Percentiles rank a stretch among this genome's conserved stretches.
Conservation (phyloP, 2,888 invertebrate genomes). For the Petrophora chlorosata region DNA sequence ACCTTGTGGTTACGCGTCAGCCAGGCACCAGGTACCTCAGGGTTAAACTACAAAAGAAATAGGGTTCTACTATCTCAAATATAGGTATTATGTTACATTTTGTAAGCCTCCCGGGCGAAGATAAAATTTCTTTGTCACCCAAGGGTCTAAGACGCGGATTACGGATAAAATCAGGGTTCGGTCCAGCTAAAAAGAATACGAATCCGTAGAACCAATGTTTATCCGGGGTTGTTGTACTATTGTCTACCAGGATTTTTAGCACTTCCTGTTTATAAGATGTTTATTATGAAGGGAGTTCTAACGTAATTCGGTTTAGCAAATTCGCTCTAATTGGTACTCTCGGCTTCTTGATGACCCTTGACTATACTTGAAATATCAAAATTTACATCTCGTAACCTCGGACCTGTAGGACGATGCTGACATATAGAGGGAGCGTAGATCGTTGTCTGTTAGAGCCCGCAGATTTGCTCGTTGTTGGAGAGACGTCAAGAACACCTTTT, state of each 20-base stretch:
- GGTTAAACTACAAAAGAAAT: conserved; percentile 16
- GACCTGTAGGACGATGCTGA: no score
- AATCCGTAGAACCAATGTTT: conserved; percentile 17
- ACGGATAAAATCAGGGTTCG: conserved; percentile 17
- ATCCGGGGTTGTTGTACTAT: conserved; percentile 4
- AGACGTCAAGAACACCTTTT: no score
- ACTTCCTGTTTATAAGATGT: conserved; percentile 7
- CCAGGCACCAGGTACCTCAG: no score
- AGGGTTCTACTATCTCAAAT: conserved; percentile 8
- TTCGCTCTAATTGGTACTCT: no score
- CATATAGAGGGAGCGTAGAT: no score
- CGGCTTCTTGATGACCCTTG: no score
- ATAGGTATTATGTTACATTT: conserved; percentile 15
- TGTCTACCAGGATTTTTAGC: conserved; percentile 6
- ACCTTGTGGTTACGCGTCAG: not conserved
- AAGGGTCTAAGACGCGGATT: conserved; percentile 19
- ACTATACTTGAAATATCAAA: no score
- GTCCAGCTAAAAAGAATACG: conserved; percentile 14
- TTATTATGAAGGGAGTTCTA: no score
- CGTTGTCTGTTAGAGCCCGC: no score
- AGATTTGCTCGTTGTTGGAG: no score
- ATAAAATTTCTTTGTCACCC: conserved; percentile 25
- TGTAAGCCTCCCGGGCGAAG: conserved; percentile 24
- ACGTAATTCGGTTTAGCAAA: no score
- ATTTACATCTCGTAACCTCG: no score